Percentiles rank a stretch among this genome's conserved stretches.
Evolutionary conservation across 1,140 invertebrate genomes (phyloP).

Genomic region (Drosophila bifasciata): DNA sequence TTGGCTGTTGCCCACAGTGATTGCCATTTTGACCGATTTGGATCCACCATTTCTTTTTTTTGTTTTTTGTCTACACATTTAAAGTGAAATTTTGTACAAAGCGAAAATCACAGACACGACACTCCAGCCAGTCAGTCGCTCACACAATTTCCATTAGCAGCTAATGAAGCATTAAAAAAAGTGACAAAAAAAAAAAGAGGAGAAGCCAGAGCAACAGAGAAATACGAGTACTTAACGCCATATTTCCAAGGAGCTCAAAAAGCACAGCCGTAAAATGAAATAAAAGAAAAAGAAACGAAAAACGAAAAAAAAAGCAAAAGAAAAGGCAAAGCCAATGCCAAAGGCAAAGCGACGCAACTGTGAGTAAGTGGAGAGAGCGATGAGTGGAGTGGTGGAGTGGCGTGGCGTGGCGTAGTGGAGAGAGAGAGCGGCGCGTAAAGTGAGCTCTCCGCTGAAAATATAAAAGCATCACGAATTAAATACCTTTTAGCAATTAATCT

Average conservation of each 20-base stretch:
- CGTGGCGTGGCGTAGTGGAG: too few species aligned
- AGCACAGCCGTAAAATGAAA: conserved; percentile 43
- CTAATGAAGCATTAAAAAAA: conserved; percentile 81
- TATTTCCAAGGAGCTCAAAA: conserved; percentile 73
- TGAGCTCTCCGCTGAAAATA: conserved; percentile 55
- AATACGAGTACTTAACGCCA: conserved; percentile 60
- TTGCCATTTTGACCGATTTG: conserved; percentile 11
- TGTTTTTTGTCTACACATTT: neutral
- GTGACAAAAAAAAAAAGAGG: conserved; percentile 52
- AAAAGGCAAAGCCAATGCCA: conserved; percentile 59
- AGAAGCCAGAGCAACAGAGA: conserved; percentile 1
- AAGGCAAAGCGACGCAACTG: conserved; percentile 22
- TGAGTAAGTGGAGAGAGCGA: conserved; percentile 20
- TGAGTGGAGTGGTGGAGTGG: conserved; percentile 11
- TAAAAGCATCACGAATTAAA: conserved; percentile 81
- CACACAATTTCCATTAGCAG: conserved; percentile 76
- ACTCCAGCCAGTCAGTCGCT: conserved; percentile 2
- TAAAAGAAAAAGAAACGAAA: conserved; percentile 16
- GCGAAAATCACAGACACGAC: conserved; percentile 28
- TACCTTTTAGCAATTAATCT: conserved; percentile 82
- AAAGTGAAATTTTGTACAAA: conserved; percentile 1
- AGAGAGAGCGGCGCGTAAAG: too few species aligned
- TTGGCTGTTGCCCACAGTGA: neutral
- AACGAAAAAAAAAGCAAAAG: conserved; percentile 52
- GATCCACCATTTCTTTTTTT: neutral